Evolutionary conservation across 1,140 invertebrate species (phyloP), one percentile per base, ranked within the genome.

Genomic region (Agrypnia vestita): DNA sequence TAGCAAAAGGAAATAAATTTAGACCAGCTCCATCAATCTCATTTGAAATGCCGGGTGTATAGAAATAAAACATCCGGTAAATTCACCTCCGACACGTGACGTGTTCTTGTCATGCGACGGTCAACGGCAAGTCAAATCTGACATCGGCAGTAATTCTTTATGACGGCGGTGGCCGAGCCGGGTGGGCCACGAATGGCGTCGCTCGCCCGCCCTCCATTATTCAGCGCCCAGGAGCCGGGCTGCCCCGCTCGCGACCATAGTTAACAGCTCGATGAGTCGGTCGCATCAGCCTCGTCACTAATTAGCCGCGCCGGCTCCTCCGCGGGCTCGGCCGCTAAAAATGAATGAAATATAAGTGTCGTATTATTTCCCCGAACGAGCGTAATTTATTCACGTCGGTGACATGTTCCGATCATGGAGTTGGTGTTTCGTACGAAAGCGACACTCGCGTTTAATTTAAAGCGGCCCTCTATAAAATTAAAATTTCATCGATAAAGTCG

Each of bases 401-500:
- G 78, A 75, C 61, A 59, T 73, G 67, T 71, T 49, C 44, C 69
- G 67, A 73, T 49, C 77, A 47, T 25, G 15, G 44, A 47, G 55
- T 59, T 46, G 19, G 59, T 69, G 49, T 67, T 78, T 51, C 17
- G 43, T 69, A 59, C 67, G 47, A 53, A 46, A 53, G 53, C 64
- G 67, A 79, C 78, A 79, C 78, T 55, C 51, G 69, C 69, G 53
- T 71, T 78, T 78, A 64, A 78, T 78, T 78, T 72, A 55, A 64
- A 49, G 35, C 35, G 59, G 35, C 61, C 73, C 35, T 21, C 73
- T 12, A 69, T 55, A 47, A 53, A 81, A 67, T 81, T 75, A 72
- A 81, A 78, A 75, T 81, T 78, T 21, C 69, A 78, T 71, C 49
- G 75, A 81, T 59, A 69, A 76, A 76, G 74, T 72, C 67, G 78